Evolutionary conservation across 2,113 vertebrate genomes (phyloP).

Genomic region (Cinclus mexicanus): DNA sequence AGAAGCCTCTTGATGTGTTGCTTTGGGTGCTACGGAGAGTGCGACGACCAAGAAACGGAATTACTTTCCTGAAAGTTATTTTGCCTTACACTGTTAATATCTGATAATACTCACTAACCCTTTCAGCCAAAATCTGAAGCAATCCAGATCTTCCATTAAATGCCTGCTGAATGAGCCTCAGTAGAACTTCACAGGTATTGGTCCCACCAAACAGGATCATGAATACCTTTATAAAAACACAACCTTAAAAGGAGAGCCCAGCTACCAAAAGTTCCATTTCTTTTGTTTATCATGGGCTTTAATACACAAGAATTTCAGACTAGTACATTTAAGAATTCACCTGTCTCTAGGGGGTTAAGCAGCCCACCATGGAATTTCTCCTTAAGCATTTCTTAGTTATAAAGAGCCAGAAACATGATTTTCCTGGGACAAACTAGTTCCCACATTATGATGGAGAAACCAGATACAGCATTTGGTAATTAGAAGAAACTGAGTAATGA

Average conservation of each 20-base stretch:
- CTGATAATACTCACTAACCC: background rate
- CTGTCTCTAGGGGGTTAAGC: background rate
- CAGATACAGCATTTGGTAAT: background rate
- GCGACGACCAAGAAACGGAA: accelerated
- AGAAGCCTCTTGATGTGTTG: background rate
- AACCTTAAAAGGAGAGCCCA: background rate
- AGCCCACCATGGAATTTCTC: background rate
- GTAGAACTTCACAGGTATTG: background rate
- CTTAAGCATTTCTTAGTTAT: background rate
- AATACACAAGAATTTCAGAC: background rate
- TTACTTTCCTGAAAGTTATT: background rate
- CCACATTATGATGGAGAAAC: background rate
- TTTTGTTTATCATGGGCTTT: background rate
- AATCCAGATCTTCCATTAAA: background rate
- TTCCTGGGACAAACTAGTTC: background rate
- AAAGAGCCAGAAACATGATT: background rate
- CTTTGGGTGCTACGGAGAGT: background rate
- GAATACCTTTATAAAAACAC: background rate
- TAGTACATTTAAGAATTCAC: background rate
- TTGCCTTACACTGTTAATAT: background rate
- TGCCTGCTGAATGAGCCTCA: background rate
- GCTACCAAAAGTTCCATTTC: background rate
- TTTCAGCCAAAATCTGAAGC: background rate
- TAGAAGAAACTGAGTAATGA: background rate
- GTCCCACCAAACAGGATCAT: background rate